A percentile compares a stretch with the other conserved stretches of the same genome.
These are phyloP conservation scores for Lithobius niger DNA, from an alignment of 1,140 invertebrate genomes.

Conservation along the genomic window DNA sequence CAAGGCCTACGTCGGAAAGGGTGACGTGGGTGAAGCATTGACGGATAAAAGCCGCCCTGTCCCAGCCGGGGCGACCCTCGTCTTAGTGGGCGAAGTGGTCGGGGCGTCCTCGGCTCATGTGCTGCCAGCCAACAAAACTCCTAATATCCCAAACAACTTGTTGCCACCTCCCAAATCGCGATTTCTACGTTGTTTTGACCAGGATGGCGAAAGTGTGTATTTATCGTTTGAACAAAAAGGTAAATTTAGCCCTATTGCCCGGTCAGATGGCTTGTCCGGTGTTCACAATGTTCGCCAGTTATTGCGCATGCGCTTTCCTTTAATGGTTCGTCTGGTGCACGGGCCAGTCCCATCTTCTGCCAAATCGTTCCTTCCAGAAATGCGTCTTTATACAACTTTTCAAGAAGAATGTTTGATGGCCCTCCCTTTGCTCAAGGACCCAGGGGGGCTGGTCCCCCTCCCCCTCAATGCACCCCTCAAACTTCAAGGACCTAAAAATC, in stretches of 20 bases:
- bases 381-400: conserved; percentile 67
- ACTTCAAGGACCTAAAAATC: conserved; percentile 66
- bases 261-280: conserved; percentile 82
- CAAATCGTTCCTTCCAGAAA: conserved; percentile 54
- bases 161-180: conserved; percentile 27
- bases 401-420: conserved; percentile 70
- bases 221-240: conserved; percentile 71
- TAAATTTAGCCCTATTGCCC: conserved; percentile 75
- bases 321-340: conserved; percentile 78
- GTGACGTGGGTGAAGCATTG: conserved; percentile 41
- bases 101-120: conserved; percentile 34
- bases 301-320: conserved; percentile 68
- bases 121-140: conserved; percentile 10
- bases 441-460: conserved; percentile 54
- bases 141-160: background rate
- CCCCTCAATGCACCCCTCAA: conserved; percentile 74
- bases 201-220: conserved; percentile 65
- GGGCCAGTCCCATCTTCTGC: conserved; percentile 58
- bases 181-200: conserved; percentile 72
- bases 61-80: conserved; percentile 62
- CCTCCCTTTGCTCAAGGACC: conserved; percentile 42
- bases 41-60: conserved; percentile 57
- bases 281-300: conserved; percentile 58
- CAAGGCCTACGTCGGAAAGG: conserved; percentile 47
- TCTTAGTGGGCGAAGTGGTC: conserved; percentile 51